These are phyloP conservation scores for Sebastolobus altivelis DNA, from an alignment of 2,797 vertebrate genomes.

Conservation along the genomic window DNA sequence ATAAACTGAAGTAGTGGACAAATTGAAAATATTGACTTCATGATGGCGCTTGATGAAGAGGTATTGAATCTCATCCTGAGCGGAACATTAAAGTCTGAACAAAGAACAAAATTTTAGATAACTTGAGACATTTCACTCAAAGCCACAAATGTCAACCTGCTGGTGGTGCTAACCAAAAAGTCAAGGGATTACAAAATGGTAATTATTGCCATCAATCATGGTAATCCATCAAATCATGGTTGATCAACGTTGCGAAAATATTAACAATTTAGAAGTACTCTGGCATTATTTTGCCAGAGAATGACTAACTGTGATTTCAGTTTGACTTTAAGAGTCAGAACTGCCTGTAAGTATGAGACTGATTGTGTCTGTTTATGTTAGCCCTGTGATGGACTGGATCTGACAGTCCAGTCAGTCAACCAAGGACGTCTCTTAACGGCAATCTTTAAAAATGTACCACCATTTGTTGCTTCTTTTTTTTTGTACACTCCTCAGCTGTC, in stretches of 20 bases:
- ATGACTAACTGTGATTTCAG: not conserved
- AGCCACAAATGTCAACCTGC: not conserved
- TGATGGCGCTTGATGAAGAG: not conserved
- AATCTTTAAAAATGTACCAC: not conserved
- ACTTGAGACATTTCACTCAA: not conserved
- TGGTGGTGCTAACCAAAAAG: not conserved
- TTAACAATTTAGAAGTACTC: not conserved
- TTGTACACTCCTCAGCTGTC: not conserved
- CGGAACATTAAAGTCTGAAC: not conserved
- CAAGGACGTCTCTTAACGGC: conserved; percentile 10
- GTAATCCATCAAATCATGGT: not conserved
- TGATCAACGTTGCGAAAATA: not conserved
- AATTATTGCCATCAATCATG: not conserved
- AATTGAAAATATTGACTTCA: not conserved
- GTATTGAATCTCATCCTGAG: not conserved
- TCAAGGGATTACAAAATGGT: not conserved
- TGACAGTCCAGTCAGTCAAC: conserved; percentile 32
- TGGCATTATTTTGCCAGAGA: not conserved
- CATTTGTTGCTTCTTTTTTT: not conserved
- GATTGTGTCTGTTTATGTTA: conserved; percentile 17
- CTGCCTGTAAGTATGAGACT: conserved; percentile 10
- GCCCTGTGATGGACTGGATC: conserved; percentile 28
- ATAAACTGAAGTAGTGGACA: too few relatives aligned
- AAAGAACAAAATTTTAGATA: not conserved
- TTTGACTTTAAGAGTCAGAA: not conserved